Percentiles rank a stretch among this genome's conserved stretches.
These are phyloP conservation scores for Oceanodroma tethys DNA, from an alignment of 2,113 vertebrate genomes.

Conservation along the genomic window DNA sequence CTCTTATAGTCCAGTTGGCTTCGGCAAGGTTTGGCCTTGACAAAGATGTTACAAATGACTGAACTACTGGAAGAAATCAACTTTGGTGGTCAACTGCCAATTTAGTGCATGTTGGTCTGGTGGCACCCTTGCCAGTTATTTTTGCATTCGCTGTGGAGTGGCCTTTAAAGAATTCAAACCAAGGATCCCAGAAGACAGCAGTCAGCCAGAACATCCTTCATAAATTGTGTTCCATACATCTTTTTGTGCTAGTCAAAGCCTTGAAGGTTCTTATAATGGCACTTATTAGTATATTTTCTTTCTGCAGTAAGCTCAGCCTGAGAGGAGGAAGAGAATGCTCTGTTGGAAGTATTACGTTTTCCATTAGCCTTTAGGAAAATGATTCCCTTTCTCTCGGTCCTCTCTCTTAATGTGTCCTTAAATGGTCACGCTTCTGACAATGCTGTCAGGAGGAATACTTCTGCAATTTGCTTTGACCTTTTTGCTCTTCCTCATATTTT, in stretches of 20 bases:
- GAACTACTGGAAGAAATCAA: not conserved
- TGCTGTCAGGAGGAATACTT: not conserved
- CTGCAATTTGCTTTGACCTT: slow-evolving; percentile 22
- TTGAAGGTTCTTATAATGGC: not conserved
- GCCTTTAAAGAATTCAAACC: not conserved
- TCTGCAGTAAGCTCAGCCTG: not conserved
- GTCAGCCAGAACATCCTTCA: not conserved
- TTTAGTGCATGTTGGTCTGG: not conserved
- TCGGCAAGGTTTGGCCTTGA: not conserved
- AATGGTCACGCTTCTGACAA: not conserved
- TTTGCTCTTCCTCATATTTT: slow-evolving; percentile 26
- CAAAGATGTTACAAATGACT: not conserved
- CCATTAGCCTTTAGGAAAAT: not conserved
- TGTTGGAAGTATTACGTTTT: not conserved
- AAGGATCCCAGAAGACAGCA: not conserved
- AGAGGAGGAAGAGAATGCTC: not conserved
- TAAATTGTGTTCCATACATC: not conserved
- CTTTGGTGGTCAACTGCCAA: not conserved
- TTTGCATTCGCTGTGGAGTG: not conserved
- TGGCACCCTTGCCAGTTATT: not conserved
- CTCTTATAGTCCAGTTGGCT: not conserved
- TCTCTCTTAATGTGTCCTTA: not conserved
- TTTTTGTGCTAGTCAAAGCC: not conserved
- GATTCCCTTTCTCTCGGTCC: not conserved
- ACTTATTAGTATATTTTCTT: not conserved